Conservation (phyloP, 2,113 vertebrate species). For the Camelus bactrianus region DNA sequence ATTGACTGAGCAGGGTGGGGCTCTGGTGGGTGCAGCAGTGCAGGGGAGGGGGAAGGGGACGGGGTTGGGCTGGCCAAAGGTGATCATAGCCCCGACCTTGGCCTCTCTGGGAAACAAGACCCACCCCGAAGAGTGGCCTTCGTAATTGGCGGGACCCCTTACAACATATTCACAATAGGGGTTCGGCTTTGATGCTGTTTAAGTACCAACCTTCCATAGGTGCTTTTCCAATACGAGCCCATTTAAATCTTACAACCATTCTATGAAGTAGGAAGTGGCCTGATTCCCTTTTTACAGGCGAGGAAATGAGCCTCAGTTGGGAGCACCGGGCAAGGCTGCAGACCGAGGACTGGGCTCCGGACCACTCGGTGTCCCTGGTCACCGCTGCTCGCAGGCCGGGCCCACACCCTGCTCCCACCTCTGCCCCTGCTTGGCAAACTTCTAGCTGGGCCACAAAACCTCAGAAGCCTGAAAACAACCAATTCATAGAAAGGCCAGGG, state of each 20-base stretch:
- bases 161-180: neutral
- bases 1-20: neutral
- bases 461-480: neutral
- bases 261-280: neutral
- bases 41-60: neutral
- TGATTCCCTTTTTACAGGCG: neutral
- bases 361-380: neutral
- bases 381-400: accelerated
- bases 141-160: neutral
- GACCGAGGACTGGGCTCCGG: neutral
- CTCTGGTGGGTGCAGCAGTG: neutral
- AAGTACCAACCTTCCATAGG: neutral
- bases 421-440: neutral
- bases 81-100: neutral
- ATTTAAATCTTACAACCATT: neutral
- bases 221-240: neutral
- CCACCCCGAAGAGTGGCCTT: neutral
- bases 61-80: neutral
- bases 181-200: neutral
- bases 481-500: neutral
- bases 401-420: neutral
- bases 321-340: neutral
- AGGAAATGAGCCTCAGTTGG: neutral
- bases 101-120: neutral
- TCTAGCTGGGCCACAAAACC: neutral